Conservation (phyloP, 2,113 vertebrate species). For the Microtus pennsylvanicus region DNA sequence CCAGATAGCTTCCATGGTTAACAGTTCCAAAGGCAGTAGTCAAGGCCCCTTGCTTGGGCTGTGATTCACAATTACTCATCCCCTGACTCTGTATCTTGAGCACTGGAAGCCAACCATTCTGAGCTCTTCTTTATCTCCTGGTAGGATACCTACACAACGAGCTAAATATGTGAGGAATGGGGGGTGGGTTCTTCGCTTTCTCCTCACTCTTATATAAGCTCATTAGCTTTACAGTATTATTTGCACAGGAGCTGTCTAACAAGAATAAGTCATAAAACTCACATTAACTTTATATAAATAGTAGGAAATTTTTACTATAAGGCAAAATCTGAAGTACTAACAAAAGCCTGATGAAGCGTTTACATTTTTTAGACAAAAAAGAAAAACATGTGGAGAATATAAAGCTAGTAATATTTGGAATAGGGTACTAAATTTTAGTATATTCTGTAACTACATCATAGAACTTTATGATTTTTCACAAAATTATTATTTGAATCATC, state of each 20-base stretch:
- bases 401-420: background rate
- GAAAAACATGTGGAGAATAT: background rate
- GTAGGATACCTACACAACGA: background rate
- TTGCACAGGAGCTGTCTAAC: background rate
- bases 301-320: background rate
- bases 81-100: background rate
- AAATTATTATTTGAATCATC: constrained; percentile 6
- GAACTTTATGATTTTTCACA: background rate
- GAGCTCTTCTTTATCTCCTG: background rate
- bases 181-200: background rate
- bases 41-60: background rate
- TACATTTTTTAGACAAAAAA: background rate
- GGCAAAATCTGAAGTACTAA: background rate
- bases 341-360: background rate
- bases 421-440: background rate
- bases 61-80: background rate
- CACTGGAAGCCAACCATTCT: background rate
- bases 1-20: background rate
- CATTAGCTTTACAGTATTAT: background rate
- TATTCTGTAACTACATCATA: background rate
- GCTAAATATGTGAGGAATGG: background rate
- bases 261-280: background rate
- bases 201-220: background rate
- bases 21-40: background rate
- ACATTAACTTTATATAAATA: background rate